Evolutionary conservation across 2,113 vertebrate species (phyloP).

Genomic region (Tichodroma muraria): DNA sequence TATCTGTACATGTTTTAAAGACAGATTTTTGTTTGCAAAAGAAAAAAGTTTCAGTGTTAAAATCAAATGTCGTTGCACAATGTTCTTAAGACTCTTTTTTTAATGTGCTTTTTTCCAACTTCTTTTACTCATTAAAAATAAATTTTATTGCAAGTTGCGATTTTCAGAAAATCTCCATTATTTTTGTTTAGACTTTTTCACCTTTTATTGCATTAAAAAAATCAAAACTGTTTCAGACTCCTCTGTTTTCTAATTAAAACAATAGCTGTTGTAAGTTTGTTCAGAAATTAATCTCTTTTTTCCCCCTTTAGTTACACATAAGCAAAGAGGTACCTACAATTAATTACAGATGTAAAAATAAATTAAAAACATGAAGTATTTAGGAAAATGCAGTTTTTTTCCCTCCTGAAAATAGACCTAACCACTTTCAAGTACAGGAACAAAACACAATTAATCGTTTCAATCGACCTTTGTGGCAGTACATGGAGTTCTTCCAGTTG

Average conservation of each 20-base stretch:
- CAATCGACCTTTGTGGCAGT: not conserved
- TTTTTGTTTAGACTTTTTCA: not conserved
- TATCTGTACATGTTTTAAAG: constrained; percentile 55
- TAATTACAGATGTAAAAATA: not conserved
- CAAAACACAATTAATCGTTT: not conserved
- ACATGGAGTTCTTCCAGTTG: not conserved
- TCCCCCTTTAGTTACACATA: not conserved
- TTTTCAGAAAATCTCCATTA: not conserved
- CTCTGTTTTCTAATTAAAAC: not conserved
- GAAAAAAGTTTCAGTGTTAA: constrained; percentile 17
- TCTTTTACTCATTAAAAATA: not conserved
- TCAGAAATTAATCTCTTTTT: not conserved
- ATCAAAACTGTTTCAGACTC: not conserved
- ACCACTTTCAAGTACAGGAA: not conserved
- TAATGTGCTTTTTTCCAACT: not conserved
- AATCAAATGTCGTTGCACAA: constrained; percentile 12
- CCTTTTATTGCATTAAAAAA: not conserved
- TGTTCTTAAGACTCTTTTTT: not conserved
- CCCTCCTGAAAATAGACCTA: not conserved
- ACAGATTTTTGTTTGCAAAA: constrained; percentile 50
- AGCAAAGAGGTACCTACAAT: not conserved
- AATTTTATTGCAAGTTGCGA: not conserved
- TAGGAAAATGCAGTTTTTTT: not conserved
- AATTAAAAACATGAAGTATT: not conserved
- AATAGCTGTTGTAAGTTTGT: not conserved